phyloP scores from a whole-genome alignment of 2,113 vertebrate genomes.

The Patagioenas fasciata region DNA sequence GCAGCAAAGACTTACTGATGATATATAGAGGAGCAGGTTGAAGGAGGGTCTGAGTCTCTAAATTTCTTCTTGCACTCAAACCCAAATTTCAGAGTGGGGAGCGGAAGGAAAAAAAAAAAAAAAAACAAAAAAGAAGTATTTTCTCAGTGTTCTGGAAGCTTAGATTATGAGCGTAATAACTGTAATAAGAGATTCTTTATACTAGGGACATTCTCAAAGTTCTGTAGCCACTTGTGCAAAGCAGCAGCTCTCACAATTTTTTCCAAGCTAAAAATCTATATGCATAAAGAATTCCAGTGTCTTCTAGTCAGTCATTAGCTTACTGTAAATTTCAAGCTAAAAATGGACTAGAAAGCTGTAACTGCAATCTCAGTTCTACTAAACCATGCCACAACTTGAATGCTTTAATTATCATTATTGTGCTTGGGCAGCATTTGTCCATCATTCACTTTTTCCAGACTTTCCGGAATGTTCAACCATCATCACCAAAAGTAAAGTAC shows the following conservation, averaged over 20 bases:
- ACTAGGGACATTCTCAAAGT: not conserved
- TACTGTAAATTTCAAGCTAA: not conserved
- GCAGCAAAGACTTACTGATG: not conserved
- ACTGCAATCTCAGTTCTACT: not conserved
- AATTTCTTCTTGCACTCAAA: not conserved
- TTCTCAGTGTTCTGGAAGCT: not conserved
- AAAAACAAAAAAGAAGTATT: no score
- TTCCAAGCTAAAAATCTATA: not conserved
- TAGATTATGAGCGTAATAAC: not conserved
- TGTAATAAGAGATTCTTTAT: not conserved
- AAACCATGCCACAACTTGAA: not conserved
- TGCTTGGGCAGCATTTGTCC: not conserved
- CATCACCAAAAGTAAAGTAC: not conserved
- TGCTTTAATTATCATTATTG: not conserved
- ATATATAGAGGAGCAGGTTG: not conserved
- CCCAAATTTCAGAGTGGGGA: not conserved
- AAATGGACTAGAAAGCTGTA: not conserved
- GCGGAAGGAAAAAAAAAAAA: no score
- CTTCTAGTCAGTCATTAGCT: not conserved
- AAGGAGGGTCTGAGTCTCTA: not conserved
- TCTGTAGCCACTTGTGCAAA: not conserved
- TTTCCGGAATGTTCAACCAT: not conserved
- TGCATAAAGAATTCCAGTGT: not conserved
- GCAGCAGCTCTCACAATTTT: not conserved
- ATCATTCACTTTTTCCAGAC: not conserved